phyloP scores from a whole-genome alignment of 2,797 vertebrate species.

The Neopelma chrysocephalum region DNA sequence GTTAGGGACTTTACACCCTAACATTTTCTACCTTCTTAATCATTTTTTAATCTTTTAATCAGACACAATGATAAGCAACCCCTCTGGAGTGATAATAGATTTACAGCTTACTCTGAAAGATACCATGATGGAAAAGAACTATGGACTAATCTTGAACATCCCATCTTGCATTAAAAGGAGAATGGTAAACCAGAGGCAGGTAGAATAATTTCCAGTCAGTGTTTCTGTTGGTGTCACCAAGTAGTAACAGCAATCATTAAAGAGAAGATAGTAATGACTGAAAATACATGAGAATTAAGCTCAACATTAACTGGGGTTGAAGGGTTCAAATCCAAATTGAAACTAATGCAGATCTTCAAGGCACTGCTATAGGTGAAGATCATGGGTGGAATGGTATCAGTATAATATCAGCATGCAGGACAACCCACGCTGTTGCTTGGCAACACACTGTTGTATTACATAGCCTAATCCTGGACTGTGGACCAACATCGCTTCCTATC shows the following conservation, averaged over 20 bases:
- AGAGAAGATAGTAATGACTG: background rate
- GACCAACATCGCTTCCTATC: background rate
- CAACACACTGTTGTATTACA: background rate
- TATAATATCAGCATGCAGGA: background rate
- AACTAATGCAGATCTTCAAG: background rate
- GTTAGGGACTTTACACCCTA: background rate
- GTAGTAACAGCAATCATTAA: background rate
- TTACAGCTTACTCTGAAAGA: background rate
- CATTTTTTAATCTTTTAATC: background rate
- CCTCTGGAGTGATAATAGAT: background rate
- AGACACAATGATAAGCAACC: background rate
- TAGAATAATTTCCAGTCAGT: background rate
- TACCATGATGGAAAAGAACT: background rate
- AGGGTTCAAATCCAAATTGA: background rate
- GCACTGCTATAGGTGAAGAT: background rate
- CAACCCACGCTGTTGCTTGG: background rate
- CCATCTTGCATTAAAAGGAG: background rate
- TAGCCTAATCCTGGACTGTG: background rate
- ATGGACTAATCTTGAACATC: background rate
- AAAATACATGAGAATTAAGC: background rate
- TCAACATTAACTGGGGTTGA: background rate
- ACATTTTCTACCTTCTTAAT: background rate
- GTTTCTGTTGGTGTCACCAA: background rate
- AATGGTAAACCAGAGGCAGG: background rate
- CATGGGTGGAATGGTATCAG: background rate